Evolutionary conservation across 1,140 invertebrate genomes (phyloP).

Genomic region (Meloidogyne exigua): DNA sequence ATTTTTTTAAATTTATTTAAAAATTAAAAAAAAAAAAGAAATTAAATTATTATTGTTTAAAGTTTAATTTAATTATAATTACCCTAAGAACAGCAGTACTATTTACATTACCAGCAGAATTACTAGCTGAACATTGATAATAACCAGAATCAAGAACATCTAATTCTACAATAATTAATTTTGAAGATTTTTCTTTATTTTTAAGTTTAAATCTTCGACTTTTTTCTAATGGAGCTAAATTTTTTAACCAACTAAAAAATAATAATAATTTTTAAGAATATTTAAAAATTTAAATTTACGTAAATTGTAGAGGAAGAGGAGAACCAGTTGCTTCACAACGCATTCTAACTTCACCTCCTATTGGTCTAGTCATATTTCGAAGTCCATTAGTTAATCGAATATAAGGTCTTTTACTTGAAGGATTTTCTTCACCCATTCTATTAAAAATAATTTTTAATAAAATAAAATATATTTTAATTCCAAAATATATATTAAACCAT

Average conservation of each 20-base stretch:
- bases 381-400: conserved; percentile 55
- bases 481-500: too few relatives aligned
- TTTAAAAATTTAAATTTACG: conserved; percentile 44
- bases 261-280: background rate
- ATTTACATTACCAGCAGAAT: conserved; percentile 59
- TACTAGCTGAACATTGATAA: conserved; percentile 59
- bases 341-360: conserved; percentile 58
- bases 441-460: conserved; percentile 31
- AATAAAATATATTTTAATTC: too few relatives aligned
- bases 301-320: conserved; percentile 55
- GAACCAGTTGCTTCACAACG: conserved; percentile 61
- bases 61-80: too few relatives aligned
- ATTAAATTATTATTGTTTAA: too few relatives aligned
- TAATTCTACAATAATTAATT: conserved; percentile 57
- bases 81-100: conserved; percentile 59
- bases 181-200: conserved; percentile 56
- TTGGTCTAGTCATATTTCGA: conserved; percentile 55
- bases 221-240: conserved; percentile 61
- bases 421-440: conserved; percentile 57
- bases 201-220: conserved; percentile 45
- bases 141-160: conserved; percentile 61
- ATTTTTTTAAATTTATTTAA: too few relatives aligned
- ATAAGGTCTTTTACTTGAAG: conserved; percentile 54
- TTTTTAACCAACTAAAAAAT: conserved; percentile 60
- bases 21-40: too few relatives aligned